Evolutionary conservation across 2,888 invertebrate species (phyloP).

Genomic region (Temnothorax rugatulus): DNA sequence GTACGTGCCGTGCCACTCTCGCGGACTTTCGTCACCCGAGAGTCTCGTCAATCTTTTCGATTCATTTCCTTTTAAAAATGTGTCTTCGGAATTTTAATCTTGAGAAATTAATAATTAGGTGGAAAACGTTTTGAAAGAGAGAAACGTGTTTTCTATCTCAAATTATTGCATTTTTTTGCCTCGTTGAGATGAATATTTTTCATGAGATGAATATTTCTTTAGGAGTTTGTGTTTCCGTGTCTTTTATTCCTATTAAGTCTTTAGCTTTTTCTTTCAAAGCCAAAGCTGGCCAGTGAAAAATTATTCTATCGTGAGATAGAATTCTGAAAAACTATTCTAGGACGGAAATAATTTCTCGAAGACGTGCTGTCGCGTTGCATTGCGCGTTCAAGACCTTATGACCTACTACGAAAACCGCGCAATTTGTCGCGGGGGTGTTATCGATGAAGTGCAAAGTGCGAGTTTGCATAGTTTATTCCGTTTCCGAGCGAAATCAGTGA

Average conservation of each 20-base stretch:
- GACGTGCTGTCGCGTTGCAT: neutral
- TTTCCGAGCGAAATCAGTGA: constrained; percentile 48
- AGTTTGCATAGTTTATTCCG: constrained; percentile 61
- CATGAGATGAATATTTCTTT: neutral
- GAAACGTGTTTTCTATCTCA: neutral
- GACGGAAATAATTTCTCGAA: constrained; percentile 17
- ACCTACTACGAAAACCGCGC: constrained; percentile 66
- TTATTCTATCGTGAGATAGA: neutral
- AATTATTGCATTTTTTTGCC: neutral
- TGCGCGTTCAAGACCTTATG: constrained; percentile 56
- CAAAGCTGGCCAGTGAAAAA: neutral
- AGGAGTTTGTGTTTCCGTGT: neutral
- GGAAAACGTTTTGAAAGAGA: neutral
- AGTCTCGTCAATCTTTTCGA: neutral
- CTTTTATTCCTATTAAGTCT: neutral
- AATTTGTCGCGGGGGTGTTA: constrained; percentile 60
- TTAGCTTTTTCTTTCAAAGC: neutral
- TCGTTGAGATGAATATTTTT: neutral
- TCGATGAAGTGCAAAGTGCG: constrained; percentile 44
- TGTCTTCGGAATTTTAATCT: neutral
- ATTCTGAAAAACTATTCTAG: neutral
- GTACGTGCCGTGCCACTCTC: neutral
- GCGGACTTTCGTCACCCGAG: neutral
- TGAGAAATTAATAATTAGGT: neutral
- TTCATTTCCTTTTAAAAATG: neutral